Percentiles rank a stretch among this genome's conserved stretches.
Evolutionary conservation across 1,140 invertebrate genomes (phyloP).

Genomic region (Charaxes varanes): DNA sequence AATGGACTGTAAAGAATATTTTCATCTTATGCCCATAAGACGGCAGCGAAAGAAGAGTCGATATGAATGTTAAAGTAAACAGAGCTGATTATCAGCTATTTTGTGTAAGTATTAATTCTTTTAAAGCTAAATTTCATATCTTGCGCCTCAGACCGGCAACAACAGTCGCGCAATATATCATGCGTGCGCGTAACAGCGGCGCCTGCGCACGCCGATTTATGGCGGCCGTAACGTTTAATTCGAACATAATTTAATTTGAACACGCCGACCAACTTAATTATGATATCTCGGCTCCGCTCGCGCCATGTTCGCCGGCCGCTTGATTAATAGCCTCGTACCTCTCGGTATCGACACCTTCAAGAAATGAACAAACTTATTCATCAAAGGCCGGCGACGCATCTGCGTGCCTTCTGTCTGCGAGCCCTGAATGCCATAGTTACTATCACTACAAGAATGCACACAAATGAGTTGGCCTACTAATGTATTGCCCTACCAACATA

Average conservation of each 20-base stretch:
- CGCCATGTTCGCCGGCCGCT: slow-evolving; percentile 4
- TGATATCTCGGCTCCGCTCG: slow-evolving; percentile 42
- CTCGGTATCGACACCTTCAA: slow-evolving; percentile 4
- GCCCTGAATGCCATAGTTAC: too few species aligned
- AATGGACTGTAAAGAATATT: too few species aligned
- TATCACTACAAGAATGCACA: too few species aligned
- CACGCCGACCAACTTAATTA: slow-evolving; percentile 64
- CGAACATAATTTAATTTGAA: slow-evolving; percentile 68
- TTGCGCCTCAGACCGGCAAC: slow-evolving; percentile 13
- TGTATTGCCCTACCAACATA: too few species aligned
- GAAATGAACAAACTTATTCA: too few species aligned
- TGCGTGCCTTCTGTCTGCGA: too few species aligned
- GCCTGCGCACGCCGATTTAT: slow-evolving; percentile 56
- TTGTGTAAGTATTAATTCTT: slow-evolving; percentile 1
- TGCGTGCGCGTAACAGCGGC: slow-evolving; percentile 49
- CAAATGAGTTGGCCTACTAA: too few species aligned
- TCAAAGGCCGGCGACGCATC: too few species aligned
- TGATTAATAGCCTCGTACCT: slow-evolving; percentile 2
- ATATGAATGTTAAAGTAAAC: too few species aligned
- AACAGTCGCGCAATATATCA: slow-evolving; percentile 37
- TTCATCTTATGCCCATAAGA: too few species aligned
- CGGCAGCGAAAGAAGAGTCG: too few species aligned
- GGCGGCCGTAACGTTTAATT: slow-evolving; percentile 57
- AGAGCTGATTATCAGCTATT: too few species aligned
- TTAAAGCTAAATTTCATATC: not conserved